Conservation (phyloP, 2,888 invertebrate species). For the Rhingia campestris region DNA sequence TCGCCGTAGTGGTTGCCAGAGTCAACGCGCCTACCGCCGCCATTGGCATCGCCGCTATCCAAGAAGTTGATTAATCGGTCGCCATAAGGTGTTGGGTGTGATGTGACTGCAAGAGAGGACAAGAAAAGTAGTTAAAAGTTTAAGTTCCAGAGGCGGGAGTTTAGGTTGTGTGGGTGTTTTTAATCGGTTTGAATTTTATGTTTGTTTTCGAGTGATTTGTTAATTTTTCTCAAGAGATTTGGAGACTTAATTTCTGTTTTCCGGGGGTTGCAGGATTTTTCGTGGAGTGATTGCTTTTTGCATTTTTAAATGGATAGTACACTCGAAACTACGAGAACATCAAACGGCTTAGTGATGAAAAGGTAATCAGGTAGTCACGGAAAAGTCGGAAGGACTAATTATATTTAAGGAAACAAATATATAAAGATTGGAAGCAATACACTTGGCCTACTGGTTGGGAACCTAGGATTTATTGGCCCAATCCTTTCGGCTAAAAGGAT, state of each 20-base stretch:
- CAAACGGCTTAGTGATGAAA: too few species aligned
- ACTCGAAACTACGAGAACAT: too few species aligned
- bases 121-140: constrained; percentile 69
- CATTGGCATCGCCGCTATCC: constrained; percentile 19
- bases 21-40: constrained; percentile 15
- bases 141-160: constrained; percentile 2
- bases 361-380: too few species aligned
- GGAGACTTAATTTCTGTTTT: too few species aligned
- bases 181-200: constrained; percentile 48
- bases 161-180: constrained; percentile 34
- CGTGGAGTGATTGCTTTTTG: constrained; percentile 36
- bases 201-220: constrained; percentile 49
- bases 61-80: constrained; percentile 67
- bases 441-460: too few species aligned
- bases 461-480: too few species aligned
- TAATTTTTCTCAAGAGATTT: constrained; percentile 20
- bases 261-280: not conserved
- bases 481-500: too few species aligned
- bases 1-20: constrained; percentile 32
- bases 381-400: too few species aligned
- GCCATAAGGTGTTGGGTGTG: constrained; percentile 61
- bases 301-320: constrained; percentile 11
- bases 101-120: constrained; percentile 59
- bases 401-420: too few species aligned
- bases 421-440: too few species aligned